Evolutionary conservation across 92 coral and sea anemone species (phyloP), one percentile per base, ranked within the genome.

Genomic region (Epizoanthus ramosus): DNA sequence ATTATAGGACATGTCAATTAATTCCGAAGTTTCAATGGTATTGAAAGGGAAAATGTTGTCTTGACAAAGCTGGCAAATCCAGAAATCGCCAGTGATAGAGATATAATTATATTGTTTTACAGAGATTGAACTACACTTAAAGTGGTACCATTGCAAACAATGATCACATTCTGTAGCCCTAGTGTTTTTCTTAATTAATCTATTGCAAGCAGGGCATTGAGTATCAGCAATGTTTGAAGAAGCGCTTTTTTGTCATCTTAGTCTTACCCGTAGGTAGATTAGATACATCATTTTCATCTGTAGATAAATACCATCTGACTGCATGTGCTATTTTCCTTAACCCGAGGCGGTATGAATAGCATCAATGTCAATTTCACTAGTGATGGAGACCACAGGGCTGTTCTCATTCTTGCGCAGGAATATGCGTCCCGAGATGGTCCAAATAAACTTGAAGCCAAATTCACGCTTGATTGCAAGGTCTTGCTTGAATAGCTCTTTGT

Each of bases 141-240:
- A 52, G 14, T 74, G 80, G 66, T 57, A 74, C 80, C 80, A 74
- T 50, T 74, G n/a, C n/a, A n/a, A n/a, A n/a, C n/a, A n/a, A n/a
- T n/a, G n/a, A n/a, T n/a, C n/a, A n/a, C n/a, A n/a, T n/a, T n/a
- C n/a, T n/a, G n/a, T 73, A 73, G 65, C 65, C 65, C 65, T 73
- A 25, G 57, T 45, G 25, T 52, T 73, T 53, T 24, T 54, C 65
- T 73, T 54, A 74, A 74, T 74, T 74, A 12, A 15, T 74, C 66
- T 56, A 74, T 74, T 74, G 24, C 67, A 74, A 23, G 66, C 35
- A 74, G 80, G 35, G 66, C 66, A 74, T 54, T 74, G 47, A 74
- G 80, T 74, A 56, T 56, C 56, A 56, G 24, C 66, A 54, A 41
- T 41, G 8, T 41, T 41, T 41, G 47, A 4, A 41, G 47, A 41